phyloP scores from a whole-genome alignment of 2,113 vertebrate species.

The Acrocephalus kingi region DNA sequence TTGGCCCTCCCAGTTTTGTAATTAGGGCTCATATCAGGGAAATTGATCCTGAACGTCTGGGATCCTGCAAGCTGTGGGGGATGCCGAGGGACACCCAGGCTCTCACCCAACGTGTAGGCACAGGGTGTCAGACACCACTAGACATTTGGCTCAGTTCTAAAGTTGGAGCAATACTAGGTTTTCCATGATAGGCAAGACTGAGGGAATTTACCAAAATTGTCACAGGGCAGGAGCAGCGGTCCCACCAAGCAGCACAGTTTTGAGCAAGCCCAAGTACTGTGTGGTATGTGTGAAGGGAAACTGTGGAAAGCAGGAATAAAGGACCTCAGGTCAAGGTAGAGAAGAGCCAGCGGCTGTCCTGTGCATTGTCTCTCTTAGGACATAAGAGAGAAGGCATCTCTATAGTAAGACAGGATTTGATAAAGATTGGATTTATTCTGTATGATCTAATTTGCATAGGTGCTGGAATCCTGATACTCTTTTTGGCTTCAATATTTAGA shows the following conservation, averaged over 20 bases:
- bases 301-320: neutral
- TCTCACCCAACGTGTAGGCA: fast-evolving
- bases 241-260: fast-evolving
- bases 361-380: neutral
- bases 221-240: fast-evolving
- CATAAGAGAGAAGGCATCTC: neutral
- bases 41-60: neutral
- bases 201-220: neutral
- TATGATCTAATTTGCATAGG: constrained; percentile 29
- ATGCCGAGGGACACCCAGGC: fast-evolving
- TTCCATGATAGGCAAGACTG: neutral
- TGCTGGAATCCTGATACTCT: neutral
- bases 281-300: fast-evolving
- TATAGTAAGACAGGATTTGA: neutral
- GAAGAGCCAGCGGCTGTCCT: neutral
- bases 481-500: constrained; percentile 15
- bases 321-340: neutral
- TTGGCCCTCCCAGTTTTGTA: neutral
- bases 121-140: fast-evolving
- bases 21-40: fast-evolving
- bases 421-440: constrained; percentile 1
- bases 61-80: fast-evolving
- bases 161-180: neutral
- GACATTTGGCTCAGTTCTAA: neutral
- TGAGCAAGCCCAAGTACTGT: neutral